Evolutionary conservation across 2,888 invertebrate species (phyloP).

Genomic region (Synanthedon formicaeformis): DNA sequence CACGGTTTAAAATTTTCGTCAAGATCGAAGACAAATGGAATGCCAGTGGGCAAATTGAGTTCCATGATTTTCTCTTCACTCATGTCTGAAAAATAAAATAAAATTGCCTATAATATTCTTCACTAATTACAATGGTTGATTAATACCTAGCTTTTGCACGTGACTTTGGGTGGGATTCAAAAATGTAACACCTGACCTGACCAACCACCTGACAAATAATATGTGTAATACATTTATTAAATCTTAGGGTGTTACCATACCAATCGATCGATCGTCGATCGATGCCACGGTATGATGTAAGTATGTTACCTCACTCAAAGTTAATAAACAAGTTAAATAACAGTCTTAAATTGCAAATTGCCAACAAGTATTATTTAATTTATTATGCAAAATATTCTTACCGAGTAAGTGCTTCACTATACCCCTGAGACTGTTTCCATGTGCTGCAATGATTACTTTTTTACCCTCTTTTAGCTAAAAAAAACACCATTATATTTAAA

Average conservation of each 20-base stretch:
- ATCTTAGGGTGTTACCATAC: too few species aligned
- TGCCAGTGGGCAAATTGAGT: constrained; percentile 83
- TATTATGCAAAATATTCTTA: constrained; percentile 38
- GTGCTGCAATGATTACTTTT: constrained; percentile 84
- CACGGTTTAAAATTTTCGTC: constrained; percentile 78
- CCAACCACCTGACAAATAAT: too few species aligned
- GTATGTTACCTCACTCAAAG: neutral
- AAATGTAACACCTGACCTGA: too few species aligned
- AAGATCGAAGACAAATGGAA: constrained; percentile 83
- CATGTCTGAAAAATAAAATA: constrained; percentile 56
- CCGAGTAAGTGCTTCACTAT: constrained; percentile 89
- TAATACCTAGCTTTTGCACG: too few species aligned
- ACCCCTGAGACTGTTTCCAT: constrained; percentile 87
- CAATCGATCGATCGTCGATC: too few species aligned
- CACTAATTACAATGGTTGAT: too few species aligned
- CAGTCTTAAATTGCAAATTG: too few species aligned
- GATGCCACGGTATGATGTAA: too few species aligned
- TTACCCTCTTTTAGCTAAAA: constrained; percentile 83
- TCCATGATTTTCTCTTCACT: constrained; percentile 79
- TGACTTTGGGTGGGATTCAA: too few species aligned
- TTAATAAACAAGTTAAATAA: neutral
- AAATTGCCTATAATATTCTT: too few species aligned
- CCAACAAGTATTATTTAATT: neutral
- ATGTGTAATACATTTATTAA: too few species aligned
- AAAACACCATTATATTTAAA: constrained; percentile 7